Percentiles rank a stretch among this genome's conserved stretches.
phyloP scores from a whole-genome alignment of 2,888 invertebrate species.

The Apamea anceps region DNA sequence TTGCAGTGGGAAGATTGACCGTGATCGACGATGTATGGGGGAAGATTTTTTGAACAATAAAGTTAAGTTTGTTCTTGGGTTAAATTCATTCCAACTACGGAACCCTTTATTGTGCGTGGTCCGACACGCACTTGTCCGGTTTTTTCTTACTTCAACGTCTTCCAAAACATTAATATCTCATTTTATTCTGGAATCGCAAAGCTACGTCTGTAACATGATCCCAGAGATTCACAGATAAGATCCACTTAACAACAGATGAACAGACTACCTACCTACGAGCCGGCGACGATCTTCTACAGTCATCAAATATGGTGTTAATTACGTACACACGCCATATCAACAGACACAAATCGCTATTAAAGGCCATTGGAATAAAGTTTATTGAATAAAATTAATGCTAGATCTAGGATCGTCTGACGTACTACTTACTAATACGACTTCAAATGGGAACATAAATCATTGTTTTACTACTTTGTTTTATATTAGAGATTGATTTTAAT shows the following conservation, averaged over 20 bases:
- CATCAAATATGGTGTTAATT: conserved; percentile 63
- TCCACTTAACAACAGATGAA: conserved; percentile 41
- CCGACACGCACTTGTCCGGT: background rate
- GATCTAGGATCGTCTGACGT: conserved; percentile 34
- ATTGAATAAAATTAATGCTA: conserved; percentile 51
- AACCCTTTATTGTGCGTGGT: background rate
- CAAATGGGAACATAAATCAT: conserved; percentile 56
- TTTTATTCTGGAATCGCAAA: background rate
- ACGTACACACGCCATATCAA: conserved; percentile 62
- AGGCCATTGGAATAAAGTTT: conserved; percentile 51
- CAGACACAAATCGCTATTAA: conserved; percentile 59
- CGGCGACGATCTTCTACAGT: conserved; percentile 33
- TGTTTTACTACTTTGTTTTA: conserved; percentile 54
- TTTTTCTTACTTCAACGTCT: background rate
- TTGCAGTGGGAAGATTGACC: background rate
- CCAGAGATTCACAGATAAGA: conserved; percentile 34
- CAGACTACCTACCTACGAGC: conserved; percentile 38
- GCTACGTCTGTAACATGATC: conserved; percentile 15
- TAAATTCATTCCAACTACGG: background rate
- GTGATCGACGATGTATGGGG: background rate
- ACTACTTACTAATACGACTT: conserved; percentile 47
- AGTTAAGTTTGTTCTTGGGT: background rate
- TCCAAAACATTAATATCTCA: background rate
- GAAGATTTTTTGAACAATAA: background rate
- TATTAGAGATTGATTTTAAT: conserved; percentile 49